A percentile compares a stretch with the other conserved stretches of the same genome.
Conservation (phyloP, 2,113 vertebrate genomes). For the Periophthalmodon schlosseri region DNA sequence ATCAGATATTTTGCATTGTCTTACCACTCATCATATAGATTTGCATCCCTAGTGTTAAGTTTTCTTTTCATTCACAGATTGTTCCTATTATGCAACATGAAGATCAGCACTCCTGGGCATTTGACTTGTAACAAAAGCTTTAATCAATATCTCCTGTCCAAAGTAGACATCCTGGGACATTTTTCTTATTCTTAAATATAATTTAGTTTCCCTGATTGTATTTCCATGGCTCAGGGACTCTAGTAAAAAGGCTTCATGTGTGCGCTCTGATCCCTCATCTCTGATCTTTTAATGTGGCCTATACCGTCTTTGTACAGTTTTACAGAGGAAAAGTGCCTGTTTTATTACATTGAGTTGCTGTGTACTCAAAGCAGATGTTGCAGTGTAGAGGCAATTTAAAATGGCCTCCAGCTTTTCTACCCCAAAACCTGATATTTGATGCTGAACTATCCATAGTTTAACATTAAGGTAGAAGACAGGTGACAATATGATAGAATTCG, state of each 20-base stretch:
- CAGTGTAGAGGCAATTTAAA: slow-evolving; percentile 48
- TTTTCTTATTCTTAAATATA: background rate
- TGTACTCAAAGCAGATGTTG: slow-evolving; percentile 53
- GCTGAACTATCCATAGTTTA: background rate
- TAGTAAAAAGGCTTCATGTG: slow-evolving; percentile 17
- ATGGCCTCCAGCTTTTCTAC: slow-evolving; percentile 42
- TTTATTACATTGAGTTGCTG: slow-evolving; percentile 39
- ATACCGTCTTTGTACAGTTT: background rate
- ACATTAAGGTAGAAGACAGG: background rate
- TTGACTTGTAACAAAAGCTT: background rate
- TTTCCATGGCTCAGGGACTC: background rate
- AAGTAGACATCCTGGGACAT: background rate
- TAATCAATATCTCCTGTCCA: background rate
- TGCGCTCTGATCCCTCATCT: slow-evolving; percentile 21
- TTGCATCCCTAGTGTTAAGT: background rate
- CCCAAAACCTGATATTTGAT: slow-evolving; percentile 30
- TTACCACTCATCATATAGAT: background rate
- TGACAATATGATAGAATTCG: background rate
- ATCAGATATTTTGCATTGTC: background rate
- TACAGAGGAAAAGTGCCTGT: slow-evolving; percentile 31
- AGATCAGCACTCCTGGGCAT: background rate
- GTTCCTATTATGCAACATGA: background rate
- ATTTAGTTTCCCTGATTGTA: slow-evolving; percentile 2
- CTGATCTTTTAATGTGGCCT: slow-evolving; percentile 34
- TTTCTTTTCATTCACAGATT: background rate